Conservation (phyloP, 2,113 vertebrate genomes). For the Rallus limicola region DNA sequence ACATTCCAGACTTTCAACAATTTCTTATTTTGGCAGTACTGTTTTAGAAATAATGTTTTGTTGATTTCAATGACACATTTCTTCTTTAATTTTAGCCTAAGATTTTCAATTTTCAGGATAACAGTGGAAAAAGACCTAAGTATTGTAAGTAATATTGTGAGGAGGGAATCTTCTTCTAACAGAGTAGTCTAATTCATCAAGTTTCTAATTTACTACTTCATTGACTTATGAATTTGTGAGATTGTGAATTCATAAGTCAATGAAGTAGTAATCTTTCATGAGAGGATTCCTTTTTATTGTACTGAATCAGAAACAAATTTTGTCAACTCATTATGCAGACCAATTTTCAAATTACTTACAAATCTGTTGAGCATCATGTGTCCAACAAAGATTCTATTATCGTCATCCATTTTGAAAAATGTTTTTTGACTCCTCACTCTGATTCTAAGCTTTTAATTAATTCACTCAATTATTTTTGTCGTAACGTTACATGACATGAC, state of each 20-base stretch:
- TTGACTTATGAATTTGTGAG: neutral
- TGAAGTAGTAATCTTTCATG: neutral
- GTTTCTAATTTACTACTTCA: neutral
- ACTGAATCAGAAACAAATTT: neutral
- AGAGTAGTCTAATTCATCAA: neutral
- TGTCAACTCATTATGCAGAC: neutral
- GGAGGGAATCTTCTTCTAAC: neutral
- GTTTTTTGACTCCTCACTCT: neutral
- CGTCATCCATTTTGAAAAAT: neutral
- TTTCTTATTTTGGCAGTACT: neutral
- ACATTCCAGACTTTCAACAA: fast-evolving
- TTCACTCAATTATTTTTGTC: neutral
- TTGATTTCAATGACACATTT: neutral
- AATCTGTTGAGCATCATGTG: neutral
- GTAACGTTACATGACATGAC: neutral
- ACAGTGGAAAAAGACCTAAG: neutral
- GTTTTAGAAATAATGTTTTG: neutral
- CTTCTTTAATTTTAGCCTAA: neutral
- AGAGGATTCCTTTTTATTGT: neutral
- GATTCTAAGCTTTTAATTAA: neutral
- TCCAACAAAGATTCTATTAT: neutral
- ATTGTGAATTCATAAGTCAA: too few relatives aligned
- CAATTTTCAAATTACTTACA: neutral
- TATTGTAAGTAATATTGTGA: neutral
- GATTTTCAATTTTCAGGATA: neutral